Evolutionary conservation across 2,113 vertebrate species (phyloP), one percentile per base, ranked within the genome.

Genomic region (Melanerpes formicivorus): DNA sequence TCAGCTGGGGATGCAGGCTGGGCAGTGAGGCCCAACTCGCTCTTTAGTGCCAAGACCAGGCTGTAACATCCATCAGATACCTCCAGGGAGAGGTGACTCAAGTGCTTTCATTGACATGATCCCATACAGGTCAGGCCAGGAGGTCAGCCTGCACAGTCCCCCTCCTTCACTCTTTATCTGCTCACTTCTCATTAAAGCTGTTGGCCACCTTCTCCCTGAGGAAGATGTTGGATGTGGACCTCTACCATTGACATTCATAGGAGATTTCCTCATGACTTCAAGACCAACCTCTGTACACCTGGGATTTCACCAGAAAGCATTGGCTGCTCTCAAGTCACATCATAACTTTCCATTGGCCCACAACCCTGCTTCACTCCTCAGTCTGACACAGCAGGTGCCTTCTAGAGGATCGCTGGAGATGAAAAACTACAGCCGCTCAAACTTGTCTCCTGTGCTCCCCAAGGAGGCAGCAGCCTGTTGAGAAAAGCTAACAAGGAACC

Each of bases 291-390:
- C 59, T 26, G 81, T 58, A 80, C 37, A 56, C 11, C 12, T 11
- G 37, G 56, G 77, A 26, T 48, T 82, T 80, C 78, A 71, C 32
- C 48, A 23, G 48, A n/a, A 37, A 85, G 25, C 17, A n/a, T 0
- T 2, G 25, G 8, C 14, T 86, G 76, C 32, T 94, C 58, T 64
- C 65, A 67, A 74, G 70, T 62, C 85, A 71, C 48, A 77, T 59
- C 30, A 6, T 32, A 91, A 67, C 48, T 83, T 91, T 21, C 62
- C 65, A 56, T 58, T 27, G 21, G 15, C 5, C 67, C 64, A 4
- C 2, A 5, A 76, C 15, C 70, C 12, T 0, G 0, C 30, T 75
- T 21, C 0, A 0, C 40, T 66, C 26, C 19, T 30, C 0, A 2
- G 42, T 34, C 60, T 7, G 14, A n/a, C 0, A 0, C 58, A 72